A percentile compares a stretch with the other conserved stretches of the same genome.
phyloP scores from a whole-genome alignment of 2,797 vertebrate genomes.

The Ibycter americanus region DNA sequence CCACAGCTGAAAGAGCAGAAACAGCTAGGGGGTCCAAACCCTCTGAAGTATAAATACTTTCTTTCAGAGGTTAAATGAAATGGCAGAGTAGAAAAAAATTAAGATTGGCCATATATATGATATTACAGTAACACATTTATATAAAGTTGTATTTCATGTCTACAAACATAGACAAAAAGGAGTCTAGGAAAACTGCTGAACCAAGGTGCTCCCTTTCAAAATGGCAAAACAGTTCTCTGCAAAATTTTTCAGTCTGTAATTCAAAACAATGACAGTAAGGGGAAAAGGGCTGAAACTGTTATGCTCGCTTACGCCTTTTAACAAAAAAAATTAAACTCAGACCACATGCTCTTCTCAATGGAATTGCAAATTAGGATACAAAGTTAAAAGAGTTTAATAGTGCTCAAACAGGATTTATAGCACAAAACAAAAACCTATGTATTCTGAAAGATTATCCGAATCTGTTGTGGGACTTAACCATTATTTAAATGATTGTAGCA shows the following conservation, averaged over 20 bases:
- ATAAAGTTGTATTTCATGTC: not conserved
- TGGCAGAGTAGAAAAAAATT: not conserved
- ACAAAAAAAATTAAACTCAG: not conserved
- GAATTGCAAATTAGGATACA: not conserved
- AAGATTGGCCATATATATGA: not conserved
- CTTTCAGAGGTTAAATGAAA: not conserved
- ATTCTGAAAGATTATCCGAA: not conserved
- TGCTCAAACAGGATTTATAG: not conserved
- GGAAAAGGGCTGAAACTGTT: not conserved
- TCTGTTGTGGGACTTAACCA: not conserved
- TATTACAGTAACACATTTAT: not conserved
- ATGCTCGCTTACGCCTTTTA: not conserved
- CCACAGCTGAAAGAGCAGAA: slow-evolving; percentile 7
- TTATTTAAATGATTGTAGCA: not conserved
- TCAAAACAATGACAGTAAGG: not conserved
- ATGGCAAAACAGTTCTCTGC: not conserved
- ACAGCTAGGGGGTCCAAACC: not conserved
- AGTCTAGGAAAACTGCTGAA: not conserved
- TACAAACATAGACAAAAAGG: not conserved
- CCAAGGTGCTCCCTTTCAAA: not conserved
- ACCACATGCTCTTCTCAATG: not conserved
- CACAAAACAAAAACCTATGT: not conserved
- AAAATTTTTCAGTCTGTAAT: not conserved
- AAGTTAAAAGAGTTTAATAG: not conserved
- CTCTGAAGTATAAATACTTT: not conserved